Evolutionary conservation across 2,888 invertebrate species (phyloP).

Genomic region (Lasioglossum lativentre): DNA sequence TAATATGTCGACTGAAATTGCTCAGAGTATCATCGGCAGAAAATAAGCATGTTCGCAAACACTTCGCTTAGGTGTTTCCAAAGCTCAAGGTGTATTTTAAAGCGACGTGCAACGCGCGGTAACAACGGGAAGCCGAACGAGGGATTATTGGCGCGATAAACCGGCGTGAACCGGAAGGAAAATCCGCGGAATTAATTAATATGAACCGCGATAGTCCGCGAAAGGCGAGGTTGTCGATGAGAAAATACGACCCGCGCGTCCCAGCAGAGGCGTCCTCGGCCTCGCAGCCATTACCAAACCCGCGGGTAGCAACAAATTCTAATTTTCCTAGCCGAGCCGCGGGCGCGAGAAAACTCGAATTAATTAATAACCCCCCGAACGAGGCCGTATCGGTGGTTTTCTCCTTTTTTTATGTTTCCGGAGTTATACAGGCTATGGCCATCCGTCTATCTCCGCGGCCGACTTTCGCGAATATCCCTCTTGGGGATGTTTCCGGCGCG

Average conservation of each 20-base stretch:
- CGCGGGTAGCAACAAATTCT: slow-evolving; percentile 72
- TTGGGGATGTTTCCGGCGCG: slow-evolving; percentile 12
- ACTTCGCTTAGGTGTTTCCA: neutral
- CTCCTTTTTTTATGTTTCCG: neutral
- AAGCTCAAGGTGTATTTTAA: neutral
- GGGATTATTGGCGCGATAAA: slow-evolving; percentile 2
- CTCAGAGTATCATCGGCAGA: too few relatives aligned
- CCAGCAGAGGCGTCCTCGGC: slow-evolving; percentile 27
- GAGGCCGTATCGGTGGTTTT: slow-evolving; percentile 13
- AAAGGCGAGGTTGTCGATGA: slow-evolving; percentile 15
- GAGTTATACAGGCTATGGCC: neutral
- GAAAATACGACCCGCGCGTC: slow-evolving; percentile 41
- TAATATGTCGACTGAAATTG: too few relatives aligned
- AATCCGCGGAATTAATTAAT: slow-evolving; percentile 48
- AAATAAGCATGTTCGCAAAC: neutral
- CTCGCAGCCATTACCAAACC: slow-evolving; percentile 66
- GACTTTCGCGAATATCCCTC: slow-evolving; percentile 34
- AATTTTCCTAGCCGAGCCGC: slow-evolving; percentile 57
- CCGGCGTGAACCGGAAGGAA: neutral
- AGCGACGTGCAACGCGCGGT: neutral
- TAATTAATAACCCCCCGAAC: slow-evolving; percentile 72
- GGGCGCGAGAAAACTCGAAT: slow-evolving; percentile 69
- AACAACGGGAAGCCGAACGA: neutral
- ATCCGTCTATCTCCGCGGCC: slow-evolving; percentile 11
- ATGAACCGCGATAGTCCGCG: slow-evolving; percentile 39